These are phyloP conservation scores for Umimayanthus kanabou DNA, from an alignment of 92 coral and sea anemone species.

Conservation along the genomic window DNA sequence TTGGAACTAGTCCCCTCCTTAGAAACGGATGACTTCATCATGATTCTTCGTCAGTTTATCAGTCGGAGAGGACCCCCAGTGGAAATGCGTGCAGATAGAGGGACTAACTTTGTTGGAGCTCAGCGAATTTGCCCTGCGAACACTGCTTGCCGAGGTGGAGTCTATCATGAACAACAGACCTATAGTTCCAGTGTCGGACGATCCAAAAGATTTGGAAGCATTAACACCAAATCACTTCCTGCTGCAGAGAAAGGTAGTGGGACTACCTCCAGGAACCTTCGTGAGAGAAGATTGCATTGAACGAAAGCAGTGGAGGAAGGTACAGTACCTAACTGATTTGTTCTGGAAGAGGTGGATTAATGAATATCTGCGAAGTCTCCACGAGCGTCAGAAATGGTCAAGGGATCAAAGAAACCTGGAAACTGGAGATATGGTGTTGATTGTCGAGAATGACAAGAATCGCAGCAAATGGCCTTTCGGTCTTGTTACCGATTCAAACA, in stretches of 20 bases:
- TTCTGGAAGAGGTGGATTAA: conserved; percentile 48
- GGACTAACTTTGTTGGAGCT: conserved; percentile 70
- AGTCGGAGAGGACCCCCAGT: conserved; percentile 61
- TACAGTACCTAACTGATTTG: conserved; percentile 38
- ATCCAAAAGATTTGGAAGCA: conserved; percentile 3
- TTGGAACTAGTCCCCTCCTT: conserved; percentile 61
- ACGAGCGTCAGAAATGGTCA: conserved; percentile 43
- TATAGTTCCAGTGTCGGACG: neutral
- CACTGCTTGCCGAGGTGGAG: conserved; percentile 51
- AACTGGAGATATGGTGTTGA: conserved; percentile 38
- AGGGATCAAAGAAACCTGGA: neutral
- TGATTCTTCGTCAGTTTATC: conserved; percentile 60
- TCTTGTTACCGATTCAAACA: conserved; percentile 15
- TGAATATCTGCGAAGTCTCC: conserved; percentile 30
- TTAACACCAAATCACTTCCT: conserved; percentile 10
- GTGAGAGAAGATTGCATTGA: conserved; percentile 54
- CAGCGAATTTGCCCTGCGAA: conserved; percentile 52
- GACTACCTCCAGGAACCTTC: conserved; percentile 60
- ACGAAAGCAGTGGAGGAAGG: conserved; percentile 50
- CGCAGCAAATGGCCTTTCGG: conserved; percentile 46
- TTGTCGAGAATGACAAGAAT: neutral
- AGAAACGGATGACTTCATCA: conserved; percentile 62
- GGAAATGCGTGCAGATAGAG: conserved; percentile 61
- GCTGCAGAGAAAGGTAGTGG: conserved; percentile 30
- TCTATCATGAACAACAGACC: conserved; percentile 1